Percentiles rank a stretch among this genome's conserved stretches.
Evolutionary conservation across 2,113 vertebrate genomes (phyloP).

Genomic region (Pithys albifrons): DNA sequence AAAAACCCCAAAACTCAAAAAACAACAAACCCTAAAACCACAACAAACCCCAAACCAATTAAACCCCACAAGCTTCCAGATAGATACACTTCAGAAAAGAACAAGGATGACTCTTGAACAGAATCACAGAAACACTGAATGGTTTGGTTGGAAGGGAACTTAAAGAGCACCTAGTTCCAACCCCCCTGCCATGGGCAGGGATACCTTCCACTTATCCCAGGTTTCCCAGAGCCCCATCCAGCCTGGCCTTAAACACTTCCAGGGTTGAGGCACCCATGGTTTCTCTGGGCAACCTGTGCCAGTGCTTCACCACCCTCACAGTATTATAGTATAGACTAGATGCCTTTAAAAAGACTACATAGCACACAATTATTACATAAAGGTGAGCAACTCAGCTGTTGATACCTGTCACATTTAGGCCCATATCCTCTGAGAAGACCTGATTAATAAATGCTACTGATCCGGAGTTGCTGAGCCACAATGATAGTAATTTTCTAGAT

Average conservation of each 20-base stretch:
- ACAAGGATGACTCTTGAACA: background rate
- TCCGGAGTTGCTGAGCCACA: background rate
- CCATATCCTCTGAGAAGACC: background rate
- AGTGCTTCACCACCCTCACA: background rate
- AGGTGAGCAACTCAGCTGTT: background rate
- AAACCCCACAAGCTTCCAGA: background rate
- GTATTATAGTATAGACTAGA: too few relatives aligned
- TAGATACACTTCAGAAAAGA: background rate
- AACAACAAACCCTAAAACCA: background rate
- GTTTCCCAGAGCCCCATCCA: background rate
- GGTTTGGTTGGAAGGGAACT: background rate
- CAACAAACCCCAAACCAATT: background rate
- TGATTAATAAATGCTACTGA: background rate
- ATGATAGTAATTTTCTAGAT: background rate
- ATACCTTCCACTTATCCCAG: background rate
- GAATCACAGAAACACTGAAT: too few relatives aligned
- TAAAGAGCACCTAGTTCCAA: background rate
- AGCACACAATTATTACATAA: background rate
- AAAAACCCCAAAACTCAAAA: too few relatives aligned
- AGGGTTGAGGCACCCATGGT: background rate
- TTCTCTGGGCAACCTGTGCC: background rate
- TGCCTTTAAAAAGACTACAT: background rate
- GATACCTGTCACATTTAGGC: background rate
- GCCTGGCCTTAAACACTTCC: background rate
- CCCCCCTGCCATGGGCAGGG: background rate